Percentiles rank a stretch among this genome's conserved stretches.
Conservation (phyloP, 2,113 vertebrate species). For the Aptenodytes patagonicus region DNA sequence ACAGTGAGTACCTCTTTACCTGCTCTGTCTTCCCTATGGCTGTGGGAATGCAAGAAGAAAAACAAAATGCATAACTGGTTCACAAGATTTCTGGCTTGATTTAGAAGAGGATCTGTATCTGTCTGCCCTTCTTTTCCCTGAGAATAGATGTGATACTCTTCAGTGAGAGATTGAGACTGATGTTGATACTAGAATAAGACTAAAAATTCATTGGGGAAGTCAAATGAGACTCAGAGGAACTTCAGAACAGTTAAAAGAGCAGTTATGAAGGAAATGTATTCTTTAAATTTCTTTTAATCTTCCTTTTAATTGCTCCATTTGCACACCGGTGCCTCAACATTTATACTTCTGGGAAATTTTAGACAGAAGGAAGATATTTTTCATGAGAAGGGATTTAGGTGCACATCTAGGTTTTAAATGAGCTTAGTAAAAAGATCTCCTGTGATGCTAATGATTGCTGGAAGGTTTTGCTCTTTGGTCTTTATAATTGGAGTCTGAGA, state of each 20-base stretch:
- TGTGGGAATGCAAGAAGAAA: neutral
- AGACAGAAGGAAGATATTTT: neutral
- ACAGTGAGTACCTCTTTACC: neutral
- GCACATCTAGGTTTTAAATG: neutral
- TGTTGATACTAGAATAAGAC: constrained; percentile 13
- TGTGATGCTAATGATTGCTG: constrained; percentile 8
- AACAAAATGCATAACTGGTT: neutral
- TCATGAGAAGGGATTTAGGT: neutral
- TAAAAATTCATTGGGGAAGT: neutral
- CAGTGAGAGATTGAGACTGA: neutral
- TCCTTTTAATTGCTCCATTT: constrained; percentile 41
- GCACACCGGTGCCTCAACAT: neutral
- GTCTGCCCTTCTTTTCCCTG: neutral
- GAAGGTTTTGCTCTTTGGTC: constrained; percentile 35
- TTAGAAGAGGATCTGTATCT: neutral
- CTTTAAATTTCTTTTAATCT: constrained; percentile 49
- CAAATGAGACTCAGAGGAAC: neutral
- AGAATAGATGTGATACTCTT: neutral
- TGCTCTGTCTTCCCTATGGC: neutral
- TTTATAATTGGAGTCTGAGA: neutral
- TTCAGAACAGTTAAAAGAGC: neutral
- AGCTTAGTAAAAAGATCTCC: constrained; percentile 6
- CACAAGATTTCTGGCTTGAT: neutral
- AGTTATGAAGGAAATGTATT: neutral
- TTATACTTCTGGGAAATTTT: constrained; percentile 7